Evolutionary conservation across 2,888 invertebrate species (phyloP).

Genomic region (Venustoraphidia nigricollis): DNA sequence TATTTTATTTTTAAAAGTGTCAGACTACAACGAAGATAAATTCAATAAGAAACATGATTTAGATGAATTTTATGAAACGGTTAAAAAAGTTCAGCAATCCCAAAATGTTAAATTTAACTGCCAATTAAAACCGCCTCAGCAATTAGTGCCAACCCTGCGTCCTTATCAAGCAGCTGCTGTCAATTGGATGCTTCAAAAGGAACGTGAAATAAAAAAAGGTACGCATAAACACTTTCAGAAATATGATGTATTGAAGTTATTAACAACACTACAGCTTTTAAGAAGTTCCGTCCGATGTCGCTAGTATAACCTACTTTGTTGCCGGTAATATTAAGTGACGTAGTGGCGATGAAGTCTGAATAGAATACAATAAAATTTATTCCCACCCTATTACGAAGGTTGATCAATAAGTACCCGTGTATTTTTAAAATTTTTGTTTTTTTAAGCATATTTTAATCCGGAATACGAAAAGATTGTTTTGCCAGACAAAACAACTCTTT

Average conservation of each 20-base stretch:
- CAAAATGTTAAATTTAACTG: neutral
- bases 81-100: too few species aligned
- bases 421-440: conserved; percentile 16
- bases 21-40: neutral
- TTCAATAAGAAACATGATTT: conserved; percentile 9
- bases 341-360: too few species aligned
- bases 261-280: too few species aligned
- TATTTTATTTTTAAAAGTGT: neutral
- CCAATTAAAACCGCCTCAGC: neutral
- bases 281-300: too few species aligned
- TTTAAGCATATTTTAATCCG: conserved; percentile 18
- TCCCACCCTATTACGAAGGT: too few species aligned
- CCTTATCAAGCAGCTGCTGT: conserved; percentile 51
- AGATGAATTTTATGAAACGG: conserved; percentile 7
- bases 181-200: conserved; percentile 49
- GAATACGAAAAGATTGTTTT: conserved; percentile 6
- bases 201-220: conserved; percentile 21
- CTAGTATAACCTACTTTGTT: too few species aligned
- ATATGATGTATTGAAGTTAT: too few species aligned
- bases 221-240: neutral
- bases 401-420: too few species aligned
- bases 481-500: conserved; percentile 14
- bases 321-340: too few species aligned
- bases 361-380: too few species aligned
- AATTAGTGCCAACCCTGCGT: conserved; percentile 37